Percentiles rank a stretch among this genome's conserved stretches.
These are phyloP conservation scores for Megaceryle torquata DNA, from an alignment of 2,113 vertebrate genomes.

Conservation along the genomic window DNA sequence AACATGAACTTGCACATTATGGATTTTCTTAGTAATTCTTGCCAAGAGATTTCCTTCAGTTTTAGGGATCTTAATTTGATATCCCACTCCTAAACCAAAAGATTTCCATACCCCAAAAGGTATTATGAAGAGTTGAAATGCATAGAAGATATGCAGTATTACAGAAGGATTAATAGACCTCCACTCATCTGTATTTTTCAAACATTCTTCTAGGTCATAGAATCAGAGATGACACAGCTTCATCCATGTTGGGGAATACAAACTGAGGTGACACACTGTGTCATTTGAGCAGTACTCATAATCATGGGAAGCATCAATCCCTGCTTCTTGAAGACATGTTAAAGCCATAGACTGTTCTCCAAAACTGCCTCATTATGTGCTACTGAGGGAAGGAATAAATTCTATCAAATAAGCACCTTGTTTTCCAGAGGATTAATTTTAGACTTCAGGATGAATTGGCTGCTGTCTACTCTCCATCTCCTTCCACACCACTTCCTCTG, in stretches of 20 bases:
- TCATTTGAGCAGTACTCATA: not conserved
- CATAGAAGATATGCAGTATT: not conserved
- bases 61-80: not conserved
- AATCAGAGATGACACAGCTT: not conserved
- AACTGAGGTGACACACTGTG: accelerated
- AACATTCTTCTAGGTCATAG: not conserved
- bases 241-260: not conserved
- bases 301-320: not conserved
- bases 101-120: not conserved
- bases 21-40: not conserved
- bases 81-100: not conserved
- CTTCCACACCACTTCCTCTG: not conserved
- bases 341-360: not conserved
- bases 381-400: not conserved
- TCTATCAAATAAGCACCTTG: not conserved
- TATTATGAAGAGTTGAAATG: not conserved
- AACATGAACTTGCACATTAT: not conserved
- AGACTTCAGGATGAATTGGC: not conserved
- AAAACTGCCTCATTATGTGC: not conserved
- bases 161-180: not conserved
- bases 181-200: not conserved
- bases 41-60: not conserved
- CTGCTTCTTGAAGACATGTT: not conserved
- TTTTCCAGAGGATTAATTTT: not conserved
- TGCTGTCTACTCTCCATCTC: not conserved